Evolutionary conservation across 2,888 invertebrate genomes (phyloP).

Genomic region (Nemotelus pantherinus): DNA sequence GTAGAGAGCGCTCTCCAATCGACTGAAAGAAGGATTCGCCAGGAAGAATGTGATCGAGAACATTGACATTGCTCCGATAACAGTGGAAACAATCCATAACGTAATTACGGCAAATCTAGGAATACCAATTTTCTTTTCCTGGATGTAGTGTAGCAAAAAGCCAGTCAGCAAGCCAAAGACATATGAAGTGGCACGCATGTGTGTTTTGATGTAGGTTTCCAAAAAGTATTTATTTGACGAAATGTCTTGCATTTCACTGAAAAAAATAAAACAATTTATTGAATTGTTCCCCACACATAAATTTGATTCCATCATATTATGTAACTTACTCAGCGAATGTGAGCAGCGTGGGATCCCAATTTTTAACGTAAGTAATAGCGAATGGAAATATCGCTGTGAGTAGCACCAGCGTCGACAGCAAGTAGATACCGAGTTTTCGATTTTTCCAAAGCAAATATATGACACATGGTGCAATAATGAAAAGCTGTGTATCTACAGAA

Average conservation of each 20-base stretch:
- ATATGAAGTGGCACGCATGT: slow-evolving; percentile 78
- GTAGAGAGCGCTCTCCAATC: slow-evolving; percentile 72
- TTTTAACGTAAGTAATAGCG: slow-evolving; percentile 69
- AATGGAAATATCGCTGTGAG: slow-evolving; percentile 69
- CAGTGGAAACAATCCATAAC: slow-evolving; percentile 55
- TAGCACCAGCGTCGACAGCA: slow-evolving; percentile 67
- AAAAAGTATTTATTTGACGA: slow-evolving; percentile 72
- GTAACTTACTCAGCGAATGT: slow-evolving; percentile 73
- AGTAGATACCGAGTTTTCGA: slow-evolving; percentile 68
- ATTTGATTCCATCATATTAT: too few relatives aligned
- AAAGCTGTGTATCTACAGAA: slow-evolving; percentile 73
- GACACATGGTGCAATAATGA: slow-evolving; percentile 73
- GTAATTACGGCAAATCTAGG: slow-evolving; percentile 60
- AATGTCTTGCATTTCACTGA: slow-evolving; percentile 74
- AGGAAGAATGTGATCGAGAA: slow-evolving; percentile 74
- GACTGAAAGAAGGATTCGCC: slow-evolving; percentile 67
- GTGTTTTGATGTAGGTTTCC: slow-evolving; percentile 76
- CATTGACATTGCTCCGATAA: slow-evolving; percentile 69
- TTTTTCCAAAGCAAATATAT: slow-evolving; percentile 76
- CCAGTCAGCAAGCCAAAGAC: slow-evolving; percentile 74
- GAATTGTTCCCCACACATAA: background rate
- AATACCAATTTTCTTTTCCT: slow-evolving; percentile 67
- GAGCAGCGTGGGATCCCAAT: slow-evolving; percentile 75
- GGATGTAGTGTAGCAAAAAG: slow-evolving; percentile 72
- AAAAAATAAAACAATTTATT: slow-evolving; percentile 57